Evolutionary conservation across 2,797 vertebrate genomes (phyloP).

Genomic region (Neoniphon sammara): DNA sequence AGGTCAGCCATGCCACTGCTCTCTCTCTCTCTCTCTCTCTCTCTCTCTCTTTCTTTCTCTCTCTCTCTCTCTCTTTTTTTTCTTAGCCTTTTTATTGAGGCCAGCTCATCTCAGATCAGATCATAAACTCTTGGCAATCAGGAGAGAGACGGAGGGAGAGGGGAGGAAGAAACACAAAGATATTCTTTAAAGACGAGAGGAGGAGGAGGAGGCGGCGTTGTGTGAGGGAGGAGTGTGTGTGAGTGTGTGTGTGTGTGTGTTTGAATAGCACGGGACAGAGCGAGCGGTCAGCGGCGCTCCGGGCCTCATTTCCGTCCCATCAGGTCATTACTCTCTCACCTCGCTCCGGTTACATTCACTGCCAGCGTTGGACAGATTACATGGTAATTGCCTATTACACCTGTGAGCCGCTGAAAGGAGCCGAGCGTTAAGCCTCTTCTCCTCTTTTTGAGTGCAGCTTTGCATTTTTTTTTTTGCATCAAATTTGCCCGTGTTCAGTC

Average conservation of each 20-base stretch:
- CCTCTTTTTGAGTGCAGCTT: too few species aligned
- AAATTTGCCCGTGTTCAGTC: too few species aligned
- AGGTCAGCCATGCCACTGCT: constrained; percentile 42
- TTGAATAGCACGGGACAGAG: not conserved
- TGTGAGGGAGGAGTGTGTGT: constrained; percentile 12
- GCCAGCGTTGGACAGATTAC: too few species aligned
- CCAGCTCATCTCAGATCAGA: constrained; percentile 61
- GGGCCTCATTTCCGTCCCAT: not conserved
- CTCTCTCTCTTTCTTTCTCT: constrained; percentile 3
- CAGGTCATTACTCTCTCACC: not conserved
- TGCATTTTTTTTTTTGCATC: too few species aligned
- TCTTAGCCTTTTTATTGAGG: constrained; percentile 61
- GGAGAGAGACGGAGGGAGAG: not conserved
- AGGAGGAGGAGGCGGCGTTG: constrained; percentile 26
- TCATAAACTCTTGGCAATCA: constrained; percentile 25
- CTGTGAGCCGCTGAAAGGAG: too few species aligned
- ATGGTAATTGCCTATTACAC: too few species aligned
- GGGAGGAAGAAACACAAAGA: constrained; percentile 17
- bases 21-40: not conserved
- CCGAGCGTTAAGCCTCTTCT: too few species aligned
- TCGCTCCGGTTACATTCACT: too few species aligned
- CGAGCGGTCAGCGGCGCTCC: constrained; percentile 31
- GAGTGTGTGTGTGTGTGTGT: constrained; percentile 27
- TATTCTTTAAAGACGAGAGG: too few species aligned
- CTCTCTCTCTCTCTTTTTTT: constrained; percentile 8